These are phyloP conservation scores for Bovichtus diacanthus DNA, from an alignment of 2,797 vertebrate species.

Conservation along the genomic window DNA sequence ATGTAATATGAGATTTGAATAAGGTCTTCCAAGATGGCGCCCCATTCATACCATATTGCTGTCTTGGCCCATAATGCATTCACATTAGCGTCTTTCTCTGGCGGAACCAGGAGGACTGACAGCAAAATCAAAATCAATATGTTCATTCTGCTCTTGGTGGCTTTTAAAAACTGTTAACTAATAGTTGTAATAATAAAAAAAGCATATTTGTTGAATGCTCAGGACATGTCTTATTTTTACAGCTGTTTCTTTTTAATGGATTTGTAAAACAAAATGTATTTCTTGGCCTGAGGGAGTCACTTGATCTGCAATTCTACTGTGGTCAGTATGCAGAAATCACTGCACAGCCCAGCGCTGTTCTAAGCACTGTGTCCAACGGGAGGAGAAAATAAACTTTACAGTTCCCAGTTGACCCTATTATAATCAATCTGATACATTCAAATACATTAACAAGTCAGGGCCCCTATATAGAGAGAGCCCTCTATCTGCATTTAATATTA, in stretches of 20 bases:
- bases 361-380: not conserved
- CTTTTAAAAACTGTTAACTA: not conserved
- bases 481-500: not conserved
- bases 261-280: not conserved
- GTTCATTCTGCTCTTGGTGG: not conserved
- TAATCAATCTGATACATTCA: not conserved
- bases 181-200: not conserved
- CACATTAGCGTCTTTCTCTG: slow-evolving; percentile 21
- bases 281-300: not conserved
- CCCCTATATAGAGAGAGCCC: not conserved
- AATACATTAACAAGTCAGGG: not conserved
- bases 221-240: not conserved
- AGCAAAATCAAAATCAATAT: not conserved
- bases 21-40: slow-evolving; percentile 32
- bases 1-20: slow-evolving; percentile 52
- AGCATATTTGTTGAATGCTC: not conserved
- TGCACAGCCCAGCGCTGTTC: not conserved
- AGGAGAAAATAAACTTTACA: not conserved
- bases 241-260: slow-evolving; percentile 11
- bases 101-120: not conserved
- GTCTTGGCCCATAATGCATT: slow-evolving; percentile 23
- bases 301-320: not conserved
- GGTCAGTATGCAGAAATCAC: not conserved
- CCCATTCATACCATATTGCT: slow-evolving; percentile 27
- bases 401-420: not conserved